Evolutionary conservation across 2,797 vertebrate species (phyloP).

Genomic region (Trematomus bernacchii): DNA sequence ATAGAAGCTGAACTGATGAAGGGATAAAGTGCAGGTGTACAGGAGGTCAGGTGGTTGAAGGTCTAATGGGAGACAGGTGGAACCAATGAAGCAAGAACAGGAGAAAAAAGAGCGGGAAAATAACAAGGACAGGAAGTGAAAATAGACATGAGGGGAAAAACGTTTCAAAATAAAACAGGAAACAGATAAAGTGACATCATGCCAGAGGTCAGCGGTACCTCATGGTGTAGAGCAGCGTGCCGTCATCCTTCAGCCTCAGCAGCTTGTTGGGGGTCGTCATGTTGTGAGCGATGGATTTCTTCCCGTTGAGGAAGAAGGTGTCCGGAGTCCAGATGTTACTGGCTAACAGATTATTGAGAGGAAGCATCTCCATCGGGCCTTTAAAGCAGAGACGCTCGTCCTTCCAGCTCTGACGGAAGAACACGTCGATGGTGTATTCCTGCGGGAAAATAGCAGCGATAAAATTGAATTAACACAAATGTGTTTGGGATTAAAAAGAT

Average conservation of each 20-base stretch:
- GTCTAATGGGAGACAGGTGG: too few relatives aligned
- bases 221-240: slow-evolving; percentile 96
- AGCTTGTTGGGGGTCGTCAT: slow-evolving; percentile 97
- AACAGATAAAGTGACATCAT: too few relatives aligned
- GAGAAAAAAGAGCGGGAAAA: too few relatives aligned
- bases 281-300: slow-evolving; percentile 96
- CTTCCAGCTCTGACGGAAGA: slow-evolving; percentile 96
- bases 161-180: too few relatives aligned
- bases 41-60: too few relatives aligned
- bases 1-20: too few relatives aligned
- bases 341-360: slow-evolving; percentile 94
- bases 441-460: slow-evolving; percentile 46
- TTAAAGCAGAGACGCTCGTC: slow-evolving; percentile 95
- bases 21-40: too few relatives aligned
- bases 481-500: too few relatives aligned
- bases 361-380: slow-evolving; percentile 94
- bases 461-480: too few relatives aligned
- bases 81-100: too few relatives aligned
- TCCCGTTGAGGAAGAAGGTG: slow-evolving; percentile 96
- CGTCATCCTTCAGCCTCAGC: slow-evolving; percentile 92
- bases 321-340: slow-evolving; percentile 97
- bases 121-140: too few relatives aligned
- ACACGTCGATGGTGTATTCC: slow-evolving; percentile 97
- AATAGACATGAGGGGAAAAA: too few relatives aligned
- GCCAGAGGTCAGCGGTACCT: slow-evolving; percentile 76